Evolutionary conservation across 2,888 invertebrate genomes (phyloP), one percentile per base, ranked within the genome.

Genomic region (Sthenelais limicola): DNA sequence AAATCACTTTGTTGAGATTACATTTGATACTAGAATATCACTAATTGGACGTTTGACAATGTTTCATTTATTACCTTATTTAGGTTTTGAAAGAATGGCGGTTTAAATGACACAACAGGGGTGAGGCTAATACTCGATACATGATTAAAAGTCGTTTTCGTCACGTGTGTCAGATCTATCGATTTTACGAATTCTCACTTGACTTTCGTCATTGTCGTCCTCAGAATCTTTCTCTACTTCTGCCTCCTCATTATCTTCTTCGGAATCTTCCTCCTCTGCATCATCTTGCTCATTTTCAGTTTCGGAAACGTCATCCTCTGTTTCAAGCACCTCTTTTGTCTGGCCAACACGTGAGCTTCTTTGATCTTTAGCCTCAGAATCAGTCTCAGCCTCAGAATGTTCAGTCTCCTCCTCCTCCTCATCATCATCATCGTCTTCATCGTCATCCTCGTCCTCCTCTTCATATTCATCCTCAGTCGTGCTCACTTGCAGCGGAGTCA

Each of bases 371-470:
- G 47, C 47, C 47, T 43, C n/a, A 18, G 47, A 18, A 43, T 12
- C 12, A 15, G 12, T 43, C 47, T 15, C n/a, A 15, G 12, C 47
- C 47, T n/a, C n/a, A 18, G 12, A 9, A 54, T 12, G 54, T 24
- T 1, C 56, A 3, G 1, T 26, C 18, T 69, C 28, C 15, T 52
- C 69, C 33, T 35, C 69, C 33, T 54, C 49, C n/a, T 52, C 69
- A 9, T 30, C 52, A 3, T 69, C 56, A 3, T 52, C 48, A 3
- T 48, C 48, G 1, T 5, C 26, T 24, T 48, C 49, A 7, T 69
- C 56, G 4, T 69, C 38, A n/a, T 52, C 52, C 26, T 54, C 49
- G 18, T 68, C 52, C 2, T 28, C 21, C 33, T 68, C 51, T 33
- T 66, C 66, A 12, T 7, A 9, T 18, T 56, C 30, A 12, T 43